These are phyloP conservation scores for Dendrocopos noguchii DNA, from an alignment of 2,113 vertebrate genomes.

Conservation along the genomic window DNA sequence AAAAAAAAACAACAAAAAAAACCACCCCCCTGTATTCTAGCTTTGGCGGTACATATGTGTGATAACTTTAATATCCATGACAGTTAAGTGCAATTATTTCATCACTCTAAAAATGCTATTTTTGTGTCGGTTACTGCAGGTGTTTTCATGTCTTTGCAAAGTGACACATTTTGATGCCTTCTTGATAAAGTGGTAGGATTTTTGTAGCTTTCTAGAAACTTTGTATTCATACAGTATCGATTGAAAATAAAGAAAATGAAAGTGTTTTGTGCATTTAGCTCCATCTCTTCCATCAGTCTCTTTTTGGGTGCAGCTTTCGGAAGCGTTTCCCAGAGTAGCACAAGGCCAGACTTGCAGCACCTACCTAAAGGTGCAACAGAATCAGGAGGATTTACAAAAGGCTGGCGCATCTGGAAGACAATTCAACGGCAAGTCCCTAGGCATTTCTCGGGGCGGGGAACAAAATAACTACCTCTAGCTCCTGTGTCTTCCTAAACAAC, in stretches of 20 bases:
- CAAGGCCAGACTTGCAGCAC: background rate
- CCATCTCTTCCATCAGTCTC: conserved; percentile 45
- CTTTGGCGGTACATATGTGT: conserved; percentile 98
- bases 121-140: conserved; percentile 97
- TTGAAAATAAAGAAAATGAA: conserved; percentile 95
- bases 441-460: background rate
- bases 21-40: conserved; percentile 82
- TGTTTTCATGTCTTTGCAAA: conserved; percentile 98
- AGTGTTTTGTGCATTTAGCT: conserved; percentile 76
- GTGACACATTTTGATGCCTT: conserved; percentile 99
- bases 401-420: background rate
- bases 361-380: background rate
- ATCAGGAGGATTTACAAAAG: background rate
- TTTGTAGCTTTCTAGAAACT: conserved; percentile 99
- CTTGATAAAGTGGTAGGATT: conserved; percentile 99
- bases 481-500: background rate
- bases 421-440: background rate
- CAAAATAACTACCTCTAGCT: background rate
- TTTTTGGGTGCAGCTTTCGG: background rate
- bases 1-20: conserved; percentile 82
- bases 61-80: conserved; percentile 97
- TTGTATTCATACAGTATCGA: conserved; percentile 99
- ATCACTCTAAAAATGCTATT: conserved; percentile 91
- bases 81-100: conserved; percentile 92
- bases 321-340: background rate